phyloP scores from a whole-genome alignment of 2,888 invertebrate species.

The Papilio elwesi region DNA sequence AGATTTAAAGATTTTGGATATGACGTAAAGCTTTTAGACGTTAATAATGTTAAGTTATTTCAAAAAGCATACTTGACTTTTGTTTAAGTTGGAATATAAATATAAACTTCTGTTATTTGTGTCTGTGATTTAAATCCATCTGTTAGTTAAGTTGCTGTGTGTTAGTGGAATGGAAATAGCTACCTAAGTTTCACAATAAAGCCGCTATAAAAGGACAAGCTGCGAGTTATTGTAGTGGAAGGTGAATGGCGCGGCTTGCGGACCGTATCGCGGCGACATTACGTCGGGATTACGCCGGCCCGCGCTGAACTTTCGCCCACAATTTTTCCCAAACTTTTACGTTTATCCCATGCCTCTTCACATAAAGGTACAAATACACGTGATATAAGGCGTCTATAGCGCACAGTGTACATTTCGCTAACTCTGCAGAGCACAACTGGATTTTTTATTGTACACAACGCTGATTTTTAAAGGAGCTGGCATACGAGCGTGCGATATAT shows the following conservation, averaged over 20 bases:
- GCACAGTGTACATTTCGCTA: too few species aligned
- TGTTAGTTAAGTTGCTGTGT: not conserved
- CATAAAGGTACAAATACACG: conserved; percentile 13
- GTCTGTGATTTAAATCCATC: not conserved
- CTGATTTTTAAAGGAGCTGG: too few species aligned
- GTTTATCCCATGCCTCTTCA: conserved; percentile 28
- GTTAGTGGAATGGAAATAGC: not conserved
- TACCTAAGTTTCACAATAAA: conserved; percentile 8
- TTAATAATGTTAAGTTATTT: too few species aligned
- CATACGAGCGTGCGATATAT: too few species aligned
- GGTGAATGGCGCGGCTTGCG: conserved; percentile 1
- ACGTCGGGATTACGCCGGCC: conserved; percentile 21
- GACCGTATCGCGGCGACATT: conserved; percentile 22
- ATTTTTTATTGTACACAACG: too few species aligned
- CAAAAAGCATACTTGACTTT: too few species aligned
- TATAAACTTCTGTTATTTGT: too few species aligned
- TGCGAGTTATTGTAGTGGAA: conserved; percentile 1
- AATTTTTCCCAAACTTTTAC: conserved; percentile 33
- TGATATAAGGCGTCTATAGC: too few species aligned
- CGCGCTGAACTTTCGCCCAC: conserved; percentile 27
- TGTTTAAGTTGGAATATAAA: too few species aligned
- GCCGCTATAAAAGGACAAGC: not conserved
- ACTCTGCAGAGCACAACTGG: too few species aligned
- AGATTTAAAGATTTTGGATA: too few species aligned
- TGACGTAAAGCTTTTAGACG: too few species aligned